phyloP scores from a whole-genome alignment of 37 sponge, comb jelly and placozoan species.

The Dysidea cf. avara region DNA sequence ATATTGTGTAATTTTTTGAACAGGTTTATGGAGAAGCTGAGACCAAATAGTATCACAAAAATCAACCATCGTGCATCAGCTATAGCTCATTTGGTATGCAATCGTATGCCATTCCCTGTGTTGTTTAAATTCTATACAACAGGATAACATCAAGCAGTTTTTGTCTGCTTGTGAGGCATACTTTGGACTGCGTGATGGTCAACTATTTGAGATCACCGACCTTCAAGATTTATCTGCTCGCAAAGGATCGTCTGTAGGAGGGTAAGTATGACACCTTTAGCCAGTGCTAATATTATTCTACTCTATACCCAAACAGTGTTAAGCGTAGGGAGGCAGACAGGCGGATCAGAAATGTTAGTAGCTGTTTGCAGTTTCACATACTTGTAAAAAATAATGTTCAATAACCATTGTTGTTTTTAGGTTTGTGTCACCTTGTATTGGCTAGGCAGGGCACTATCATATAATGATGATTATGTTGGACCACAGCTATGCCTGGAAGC shows the following conservation, averaged over 20 bases:
- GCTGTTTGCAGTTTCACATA: background rate
- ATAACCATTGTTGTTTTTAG: constrained; percentile 14
- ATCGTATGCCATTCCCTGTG: background rate
- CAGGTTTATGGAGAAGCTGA: constrained; percentile 71
- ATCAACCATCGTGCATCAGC: constrained; percentile 57
- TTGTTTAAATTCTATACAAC: background rate
- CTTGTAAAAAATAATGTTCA: background rate
- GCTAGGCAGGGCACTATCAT: constrained; percentile 60
- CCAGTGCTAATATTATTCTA: background rate
- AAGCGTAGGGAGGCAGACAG: constrained; percentile 49
- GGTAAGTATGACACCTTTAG: constrained; percentile 13
- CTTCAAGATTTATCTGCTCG: constrained; percentile 54
- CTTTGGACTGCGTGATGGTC: constrained; percentile 68
- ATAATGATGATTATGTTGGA: constrained; percentile 62
- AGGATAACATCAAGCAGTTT: constrained; percentile 87
- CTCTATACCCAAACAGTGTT: constrained; percentile 14
- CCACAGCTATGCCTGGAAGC: constrained; percentile 69
- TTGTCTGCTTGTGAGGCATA: constrained; percentile 54
- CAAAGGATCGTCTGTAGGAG: background rate
- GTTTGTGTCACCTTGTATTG: constrained; percentile 84
- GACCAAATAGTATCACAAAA: constrained; percentile 61
- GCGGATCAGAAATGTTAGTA: constrained; percentile 59
- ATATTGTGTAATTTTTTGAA: background rate
- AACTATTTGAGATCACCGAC: constrained; percentile 84
- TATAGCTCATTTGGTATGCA: constrained; percentile 70